These are phyloP conservation scores for Gavialis gangeticus DNA, from an alignment of 2,113 vertebrate species.

Conservation along the genomic window DNA sequence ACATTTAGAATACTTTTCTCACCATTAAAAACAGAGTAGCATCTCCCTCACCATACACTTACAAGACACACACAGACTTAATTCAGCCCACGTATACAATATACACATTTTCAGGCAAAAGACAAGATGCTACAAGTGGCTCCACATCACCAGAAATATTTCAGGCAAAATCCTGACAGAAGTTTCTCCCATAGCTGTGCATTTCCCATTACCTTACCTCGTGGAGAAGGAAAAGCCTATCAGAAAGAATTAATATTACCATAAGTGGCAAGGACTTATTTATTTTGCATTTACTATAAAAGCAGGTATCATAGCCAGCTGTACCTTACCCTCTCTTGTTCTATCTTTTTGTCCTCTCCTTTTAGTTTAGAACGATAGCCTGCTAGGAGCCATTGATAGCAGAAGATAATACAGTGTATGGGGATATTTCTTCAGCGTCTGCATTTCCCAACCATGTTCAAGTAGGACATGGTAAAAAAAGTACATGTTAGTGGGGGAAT, in stretches of 20 bases:
- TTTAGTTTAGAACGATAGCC: neutral
- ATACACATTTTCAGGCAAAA: neutral
- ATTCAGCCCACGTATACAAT: neutral
- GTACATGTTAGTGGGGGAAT: fast-evolving
- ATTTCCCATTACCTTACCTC: neutral
- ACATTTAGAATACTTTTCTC: neutral
- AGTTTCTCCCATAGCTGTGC: neutral
- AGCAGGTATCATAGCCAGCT: neutral
- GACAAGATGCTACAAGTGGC: neutral
- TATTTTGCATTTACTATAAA: neutral
- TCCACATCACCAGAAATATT: neutral
- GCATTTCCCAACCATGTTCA: neutral
- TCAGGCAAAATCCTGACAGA: neutral
- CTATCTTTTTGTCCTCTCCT: neutral
- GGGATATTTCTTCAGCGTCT: neutral
- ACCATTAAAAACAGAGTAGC: neutral
- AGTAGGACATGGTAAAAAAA: neutral
- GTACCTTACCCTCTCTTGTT: neutral
- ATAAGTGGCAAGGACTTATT: neutral
- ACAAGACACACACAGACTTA: neutral
- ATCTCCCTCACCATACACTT: neutral
- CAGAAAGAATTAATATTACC: neutral
- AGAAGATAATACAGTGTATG: neutral
- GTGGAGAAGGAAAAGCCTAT: neutral
- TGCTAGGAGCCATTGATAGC: neutral